Base-by-base conservation (phyloP, 2,797 vertebrate genomes). In the Balearica regulorum region DNA sequence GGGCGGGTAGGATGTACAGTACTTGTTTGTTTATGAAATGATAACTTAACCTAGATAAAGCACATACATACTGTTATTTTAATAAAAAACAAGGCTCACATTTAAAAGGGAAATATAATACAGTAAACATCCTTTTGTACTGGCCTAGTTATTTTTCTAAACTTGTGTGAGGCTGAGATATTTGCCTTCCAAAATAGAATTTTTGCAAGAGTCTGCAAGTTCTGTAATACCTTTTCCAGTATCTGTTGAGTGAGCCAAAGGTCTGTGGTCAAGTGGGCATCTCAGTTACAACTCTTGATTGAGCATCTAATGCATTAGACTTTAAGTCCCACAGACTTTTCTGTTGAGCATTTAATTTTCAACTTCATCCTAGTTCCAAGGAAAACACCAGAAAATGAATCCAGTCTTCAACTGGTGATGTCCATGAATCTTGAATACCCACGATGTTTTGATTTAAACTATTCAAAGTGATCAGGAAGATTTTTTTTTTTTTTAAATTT, bases 141-240 rank as follows among this genome's bases (percentile, higher is more conserved):
- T 61, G 64, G 35, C 44, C 49, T 87, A 51, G 55, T 83, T 96
- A 83, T 94, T 97, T 95, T 97, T 94, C 89, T 94, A 92, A 96
- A 93, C 62, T 93, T 86, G 26, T 91, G 70, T 93, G 70, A 90
- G 35, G 76, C 53, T 84, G 48, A 96, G 79, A 64, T 91, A 83
- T 91, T 92, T 95, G 77, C 49, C 60, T 94, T 94, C 76, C 7
- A 58, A 94, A 92, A 82, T 1, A 81, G 20, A 77, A 39, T 94
- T 87, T 96, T 92, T 95, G 87, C 79, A 94, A 73, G 75, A 80
- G 79, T 87, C 83, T 95, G 85, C 83, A 96, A 90, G 62, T 96
- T 95, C 66, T 78, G 5, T 75, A 95, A 87, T 90, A 94, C 69
- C 48, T 88, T 96, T 89, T 83, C 43, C 62, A 89, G 65, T 46